Evolutionary conservation across 1,140 invertebrate genomes (phyloP).

Genomic region (Subanguina moxae): DNA sequence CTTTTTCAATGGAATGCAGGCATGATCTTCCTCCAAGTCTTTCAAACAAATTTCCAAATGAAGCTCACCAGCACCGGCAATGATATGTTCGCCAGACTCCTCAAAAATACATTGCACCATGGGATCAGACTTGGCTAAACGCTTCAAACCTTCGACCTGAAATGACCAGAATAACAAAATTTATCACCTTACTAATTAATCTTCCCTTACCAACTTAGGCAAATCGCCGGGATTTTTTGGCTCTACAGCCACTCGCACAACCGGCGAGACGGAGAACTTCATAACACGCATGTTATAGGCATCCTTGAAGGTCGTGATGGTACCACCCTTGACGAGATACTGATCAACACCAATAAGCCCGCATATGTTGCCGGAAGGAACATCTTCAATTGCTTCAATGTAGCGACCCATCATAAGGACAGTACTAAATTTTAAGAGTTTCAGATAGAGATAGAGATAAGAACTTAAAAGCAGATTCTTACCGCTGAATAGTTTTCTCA

Average conservation of each 20-base stretch:
- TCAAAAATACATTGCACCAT: no score
- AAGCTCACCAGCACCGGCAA: no score
- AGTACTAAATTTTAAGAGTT: no score
- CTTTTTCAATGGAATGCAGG: no score
- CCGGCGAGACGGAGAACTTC: constrained; percentile 87
- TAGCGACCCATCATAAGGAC: constrained; percentile 99
- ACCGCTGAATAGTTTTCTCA: constrained; percentile 91
- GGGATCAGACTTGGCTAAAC: no score
- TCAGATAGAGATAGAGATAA: constrained; percentile 56
- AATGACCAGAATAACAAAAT: constrained; percentile 4
- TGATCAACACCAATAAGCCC: no score
- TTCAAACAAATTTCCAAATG: no score
- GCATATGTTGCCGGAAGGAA: no score
- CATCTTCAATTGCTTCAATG: constrained; percentile 97
- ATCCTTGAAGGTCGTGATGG: constrained; percentile 96
- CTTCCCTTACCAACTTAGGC: constrained; percentile 88
- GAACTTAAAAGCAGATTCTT: constrained; percentile 6
- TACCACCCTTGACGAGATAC: constrained; percentile 99
- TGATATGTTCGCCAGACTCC: no score
- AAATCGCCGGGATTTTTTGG: no score
- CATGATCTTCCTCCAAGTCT: no score
- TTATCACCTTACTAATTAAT: background rate
- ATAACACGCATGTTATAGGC: constrained; percentile 91
- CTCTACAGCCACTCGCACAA: no score
- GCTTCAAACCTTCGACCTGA: constrained; percentile 62